Base-by-base conservation (phyloP, 1,140 invertebrate genomes). In the Liolophura sinensis region DNA sequence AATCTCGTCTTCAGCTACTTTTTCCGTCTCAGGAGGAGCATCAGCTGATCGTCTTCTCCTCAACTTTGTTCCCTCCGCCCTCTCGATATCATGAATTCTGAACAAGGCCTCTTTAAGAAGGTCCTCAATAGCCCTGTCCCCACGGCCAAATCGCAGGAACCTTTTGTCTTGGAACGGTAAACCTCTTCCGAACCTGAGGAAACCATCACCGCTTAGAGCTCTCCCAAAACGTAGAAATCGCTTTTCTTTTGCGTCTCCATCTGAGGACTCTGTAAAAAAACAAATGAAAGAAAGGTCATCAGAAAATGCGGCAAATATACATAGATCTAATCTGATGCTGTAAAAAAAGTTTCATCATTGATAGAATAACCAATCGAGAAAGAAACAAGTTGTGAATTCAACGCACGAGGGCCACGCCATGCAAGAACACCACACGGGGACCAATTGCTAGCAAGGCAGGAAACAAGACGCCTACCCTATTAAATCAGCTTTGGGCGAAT, bases 141-240 rank as follows among this genome's bases (percentile, higher is more conserved):
- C 20, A 24, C 60, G 40, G n/a, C 66, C 66, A 24, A 68, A 68
- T 18, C 66, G 60, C 64, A 81, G 73, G 61, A 77, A 80, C 31
- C 78, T 50, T 72, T 80, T 80, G 48, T 78, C 76, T 51, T 63
- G 52, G 20, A 66, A 65, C 9, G 63, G 48, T 16, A 64, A 67
- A 51, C 67, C 63, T 16, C 64, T 57, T 0, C 70, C 72, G 56
- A 69, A 67, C 54, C 72, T 65, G 18, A 69, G 61, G 59, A 71
- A 71, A n/a, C 54, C 57, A 56, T 73, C 68, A 11, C 69, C 66
- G 6, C 55, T 62, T n/a, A 73, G 48, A 25, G 63, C 68, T 48
- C 65, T 54, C 14, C 71, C 71, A 31, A 72, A 72, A 9, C 73
- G 59, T 18, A 72, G 58, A 52, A 70, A 74, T 14, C 71, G 61